phyloP scores from a whole-genome alignment of 2,888 invertebrate genomes.

The Hyles lineata region DNA sequence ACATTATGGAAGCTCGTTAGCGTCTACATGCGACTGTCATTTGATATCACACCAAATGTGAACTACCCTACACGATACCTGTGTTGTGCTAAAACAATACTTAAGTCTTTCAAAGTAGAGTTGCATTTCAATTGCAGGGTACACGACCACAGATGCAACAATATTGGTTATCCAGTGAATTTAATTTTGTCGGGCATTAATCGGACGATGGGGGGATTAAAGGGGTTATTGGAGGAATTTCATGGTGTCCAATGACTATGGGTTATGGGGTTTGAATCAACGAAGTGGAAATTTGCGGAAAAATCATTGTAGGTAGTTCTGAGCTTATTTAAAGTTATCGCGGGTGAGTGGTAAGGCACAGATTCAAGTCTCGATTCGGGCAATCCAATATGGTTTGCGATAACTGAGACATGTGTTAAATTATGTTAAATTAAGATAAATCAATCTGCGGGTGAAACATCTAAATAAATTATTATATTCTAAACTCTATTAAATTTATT shows the following conservation, averaged over 20 bases:
- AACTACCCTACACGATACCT: slow-evolving; percentile 45
- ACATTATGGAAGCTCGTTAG: slow-evolving; percentile 73
- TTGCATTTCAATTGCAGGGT: slow-evolving; percentile 50
- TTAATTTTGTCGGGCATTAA: slow-evolving; percentile 80
- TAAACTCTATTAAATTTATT: too few relatives aligned
- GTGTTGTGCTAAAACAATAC: slow-evolving; percentile 53
- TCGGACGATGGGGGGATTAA: slow-evolving; percentile 74
- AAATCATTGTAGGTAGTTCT: neutral
- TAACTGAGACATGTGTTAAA: too few relatives aligned
- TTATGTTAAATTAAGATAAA: too few relatives aligned
- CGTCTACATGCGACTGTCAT: slow-evolving; percentile 75
- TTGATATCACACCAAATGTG: slow-evolving; percentile 67
- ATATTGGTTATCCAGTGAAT: slow-evolving; percentile 72
- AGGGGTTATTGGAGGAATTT: slow-evolving; percentile 68
- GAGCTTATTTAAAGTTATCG: neutral
- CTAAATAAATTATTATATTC: too few relatives aligned
- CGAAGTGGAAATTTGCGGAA: neutral
- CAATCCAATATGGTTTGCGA: too few relatives aligned
- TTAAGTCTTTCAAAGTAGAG: slow-evolving; percentile 50
- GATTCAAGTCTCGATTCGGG: too few relatives aligned
- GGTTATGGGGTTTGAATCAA: neutral
- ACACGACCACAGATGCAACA: slow-evolving; percentile 65
- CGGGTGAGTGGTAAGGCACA: too few relatives aligned
- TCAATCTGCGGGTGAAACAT: too few relatives aligned
- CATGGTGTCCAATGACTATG: slow-evolving; percentile 44